Evolutionary conservation across 2,797 vertebrate species (phyloP).

Genomic region (Austrolebias charrua): DNA sequence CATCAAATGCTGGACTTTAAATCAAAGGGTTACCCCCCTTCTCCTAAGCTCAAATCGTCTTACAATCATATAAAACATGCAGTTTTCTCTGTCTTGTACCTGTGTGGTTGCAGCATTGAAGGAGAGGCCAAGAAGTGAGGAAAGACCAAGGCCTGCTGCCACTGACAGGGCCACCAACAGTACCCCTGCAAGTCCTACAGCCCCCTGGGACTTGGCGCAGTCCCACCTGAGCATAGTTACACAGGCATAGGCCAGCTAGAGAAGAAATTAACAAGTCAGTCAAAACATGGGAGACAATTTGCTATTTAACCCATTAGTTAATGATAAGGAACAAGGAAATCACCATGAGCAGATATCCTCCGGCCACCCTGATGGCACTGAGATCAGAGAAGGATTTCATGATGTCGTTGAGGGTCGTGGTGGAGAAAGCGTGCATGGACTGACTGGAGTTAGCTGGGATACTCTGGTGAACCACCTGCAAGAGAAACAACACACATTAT

Average conservation of each 20-base stretch:
- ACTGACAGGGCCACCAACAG: slow-evolving; percentile 94
- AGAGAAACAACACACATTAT: slow-evolving; percentile 8
- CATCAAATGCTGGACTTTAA: slow-evolving; percentile 14
- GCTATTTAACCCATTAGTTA: neutral
- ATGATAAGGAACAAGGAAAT: neutral
- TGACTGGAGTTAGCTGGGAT: slow-evolving; percentile 89
- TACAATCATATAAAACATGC: neutral
- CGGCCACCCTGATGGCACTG: slow-evolving; percentile 89
- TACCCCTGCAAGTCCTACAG: slow-evolving; percentile 93
- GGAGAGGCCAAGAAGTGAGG: slow-evolving; percentile 91
- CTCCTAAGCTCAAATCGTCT: neutral
- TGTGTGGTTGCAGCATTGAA: slow-evolving; percentile 98
- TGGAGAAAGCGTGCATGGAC: slow-evolving; percentile 92
- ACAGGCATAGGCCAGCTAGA: slow-evolving; percentile 94
- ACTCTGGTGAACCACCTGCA: slow-evolving; percentile 90
- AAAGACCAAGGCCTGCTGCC: slow-evolving; percentile 94
- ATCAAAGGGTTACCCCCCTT: slow-evolving; percentile 4
- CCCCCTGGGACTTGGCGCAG: slow-evolving; percentile 95
- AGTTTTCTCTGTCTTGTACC: slow-evolving; percentile 74
- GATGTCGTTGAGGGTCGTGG: slow-evolving; percentile 96
- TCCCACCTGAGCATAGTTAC: slow-evolving; percentile 98
- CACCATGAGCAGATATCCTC: slow-evolving; percentile 97
- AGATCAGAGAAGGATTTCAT: slow-evolving; percentile 96
- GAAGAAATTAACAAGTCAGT: slow-evolving; percentile 3
- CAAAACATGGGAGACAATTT: neutral